Percentiles rank a stretch among this genome's conserved stretches.
Evolutionary conservation across 2,888 invertebrate genomes (phyloP).

Genomic region (Crossocerus cetratus): DNA sequence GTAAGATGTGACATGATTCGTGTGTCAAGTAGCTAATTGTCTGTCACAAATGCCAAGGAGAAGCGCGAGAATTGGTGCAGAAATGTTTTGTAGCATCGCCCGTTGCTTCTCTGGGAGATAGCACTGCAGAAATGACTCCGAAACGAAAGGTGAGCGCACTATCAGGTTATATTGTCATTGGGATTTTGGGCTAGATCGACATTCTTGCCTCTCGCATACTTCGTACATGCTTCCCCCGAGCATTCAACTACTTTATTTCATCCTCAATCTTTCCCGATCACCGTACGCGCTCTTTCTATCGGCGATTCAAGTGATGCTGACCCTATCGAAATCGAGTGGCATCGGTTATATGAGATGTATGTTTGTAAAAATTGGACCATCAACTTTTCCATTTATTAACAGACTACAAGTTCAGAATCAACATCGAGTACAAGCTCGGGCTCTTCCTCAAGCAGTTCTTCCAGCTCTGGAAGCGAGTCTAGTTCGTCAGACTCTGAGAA

Average conservation of each 20-base stretch:
- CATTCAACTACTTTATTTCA: too few relatives aligned
- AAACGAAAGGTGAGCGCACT: conserved; percentile 70
- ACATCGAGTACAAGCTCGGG: conserved; percentile 72
- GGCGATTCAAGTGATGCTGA: too few relatives aligned
- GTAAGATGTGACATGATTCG: conserved; percentile 3
- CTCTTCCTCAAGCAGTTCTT: conserved; percentile 73
- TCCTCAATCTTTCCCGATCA: too few relatives aligned
- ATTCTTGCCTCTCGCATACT: not conserved
- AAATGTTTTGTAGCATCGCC: conserved; percentile 39
- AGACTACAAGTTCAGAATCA: conserved; percentile 75
- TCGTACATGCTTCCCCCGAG: not conserved
- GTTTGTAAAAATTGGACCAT: too few relatives aligned
- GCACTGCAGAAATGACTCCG: conserved; percentile 67
- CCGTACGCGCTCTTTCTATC: too few relatives aligned
- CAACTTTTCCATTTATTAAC: conserved; percentile 7
- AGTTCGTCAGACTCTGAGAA: conserved; percentile 75
- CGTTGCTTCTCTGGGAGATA: conserved; percentile 29
- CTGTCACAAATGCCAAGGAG: conserved; percentile 12
- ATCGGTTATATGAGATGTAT: too few relatives aligned
- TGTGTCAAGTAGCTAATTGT: conserved; percentile 17
- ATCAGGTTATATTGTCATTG: conserved; percentile 32
- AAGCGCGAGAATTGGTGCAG: conserved; percentile 4
- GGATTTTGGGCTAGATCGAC: conserved; percentile 27
- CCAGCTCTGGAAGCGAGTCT: conserved; percentile 74
- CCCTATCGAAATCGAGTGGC: too few relatives aligned